Conservation (phyloP, 2,113 vertebrate species). For the Hypanus sabinus region DNA sequence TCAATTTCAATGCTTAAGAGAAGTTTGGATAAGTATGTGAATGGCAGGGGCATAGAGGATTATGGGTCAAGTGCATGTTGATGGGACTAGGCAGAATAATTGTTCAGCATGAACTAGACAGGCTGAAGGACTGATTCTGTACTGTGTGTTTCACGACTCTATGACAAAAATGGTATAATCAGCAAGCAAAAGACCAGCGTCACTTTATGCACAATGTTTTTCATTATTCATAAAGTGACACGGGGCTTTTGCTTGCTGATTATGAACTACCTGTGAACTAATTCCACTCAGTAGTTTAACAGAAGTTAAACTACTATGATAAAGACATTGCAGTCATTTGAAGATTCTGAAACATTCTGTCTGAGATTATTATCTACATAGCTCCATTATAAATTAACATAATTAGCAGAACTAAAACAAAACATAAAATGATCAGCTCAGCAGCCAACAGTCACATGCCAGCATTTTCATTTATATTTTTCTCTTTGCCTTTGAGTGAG, state of each 20-base stretch:
- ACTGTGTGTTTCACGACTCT: too few relatives aligned
- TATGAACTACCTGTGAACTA: background rate
- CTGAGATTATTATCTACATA: background rate
- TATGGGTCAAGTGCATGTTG: too few relatives aligned
- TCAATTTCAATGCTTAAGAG: too few relatives aligned
- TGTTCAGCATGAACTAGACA: too few relatives aligned
- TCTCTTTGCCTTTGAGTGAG: slow-evolving; percentile 60
- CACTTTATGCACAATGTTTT: background rate
- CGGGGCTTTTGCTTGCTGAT: too few relatives aligned
- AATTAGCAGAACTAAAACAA: background rate
- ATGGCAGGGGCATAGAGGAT: too few relatives aligned
- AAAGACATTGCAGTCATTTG: background rate
- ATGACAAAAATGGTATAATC: background rate
- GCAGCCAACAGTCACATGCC: background rate
- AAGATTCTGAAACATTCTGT: background rate
- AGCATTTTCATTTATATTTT: slow-evolving; percentile 49
- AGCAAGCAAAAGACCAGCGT: background rate
- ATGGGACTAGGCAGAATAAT: too few relatives aligned
- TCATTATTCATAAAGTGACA: too few relatives aligned
- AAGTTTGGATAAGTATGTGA: too few relatives aligned
- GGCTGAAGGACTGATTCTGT: too few relatives aligned
- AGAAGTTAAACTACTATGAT: background rate
- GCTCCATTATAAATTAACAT: background rate
- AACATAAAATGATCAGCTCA: background rate
- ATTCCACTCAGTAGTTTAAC: background rate